Evolutionary conservation across 2,797 vertebrate genomes (phyloP).

Genomic region (Peromyscus nudipes): DNA sequence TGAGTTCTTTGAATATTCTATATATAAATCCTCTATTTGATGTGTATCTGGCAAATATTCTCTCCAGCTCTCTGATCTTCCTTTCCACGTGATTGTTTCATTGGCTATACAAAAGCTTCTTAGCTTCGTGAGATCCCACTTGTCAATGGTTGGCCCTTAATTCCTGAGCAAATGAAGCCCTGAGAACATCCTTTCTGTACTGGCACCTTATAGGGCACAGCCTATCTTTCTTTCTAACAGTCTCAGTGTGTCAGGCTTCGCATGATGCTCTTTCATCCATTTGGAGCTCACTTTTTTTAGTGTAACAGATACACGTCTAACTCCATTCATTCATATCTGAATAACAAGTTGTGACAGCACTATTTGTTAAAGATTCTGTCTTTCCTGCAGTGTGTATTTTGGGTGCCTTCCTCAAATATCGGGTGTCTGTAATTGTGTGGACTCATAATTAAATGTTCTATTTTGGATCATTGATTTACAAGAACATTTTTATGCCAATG

Average conservation of each 20-base stretch:
- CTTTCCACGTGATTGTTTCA: background rate
- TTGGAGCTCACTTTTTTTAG: background rate
- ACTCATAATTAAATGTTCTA: background rate
- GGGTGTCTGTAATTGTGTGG: background rate
- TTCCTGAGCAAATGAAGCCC: background rate
- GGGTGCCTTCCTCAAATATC: background rate
- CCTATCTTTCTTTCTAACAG: background rate
- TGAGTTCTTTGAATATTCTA: background rate
- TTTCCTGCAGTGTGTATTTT: background rate
- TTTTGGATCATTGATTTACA: background rate
- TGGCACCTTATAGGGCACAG: too few species aligned
- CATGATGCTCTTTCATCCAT: background rate
- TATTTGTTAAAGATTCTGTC: background rate
- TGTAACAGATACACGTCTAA: background rate
- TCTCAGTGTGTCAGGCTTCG: background rate
- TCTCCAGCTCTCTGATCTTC: background rate
- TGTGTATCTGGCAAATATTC: background rate
- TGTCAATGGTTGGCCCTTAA: background rate
- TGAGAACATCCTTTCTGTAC: background rate
- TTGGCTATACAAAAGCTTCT: background rate
- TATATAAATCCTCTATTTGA: background rate
- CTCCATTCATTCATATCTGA: background rate
- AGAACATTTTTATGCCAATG: background rate
- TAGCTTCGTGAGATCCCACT: background rate
- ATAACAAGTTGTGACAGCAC: background rate